These are phyloP conservation scores for Oasisia sp. DNA, from an alignment of 2,888 invertebrate genomes.

Conservation along the genomic window DNA sequence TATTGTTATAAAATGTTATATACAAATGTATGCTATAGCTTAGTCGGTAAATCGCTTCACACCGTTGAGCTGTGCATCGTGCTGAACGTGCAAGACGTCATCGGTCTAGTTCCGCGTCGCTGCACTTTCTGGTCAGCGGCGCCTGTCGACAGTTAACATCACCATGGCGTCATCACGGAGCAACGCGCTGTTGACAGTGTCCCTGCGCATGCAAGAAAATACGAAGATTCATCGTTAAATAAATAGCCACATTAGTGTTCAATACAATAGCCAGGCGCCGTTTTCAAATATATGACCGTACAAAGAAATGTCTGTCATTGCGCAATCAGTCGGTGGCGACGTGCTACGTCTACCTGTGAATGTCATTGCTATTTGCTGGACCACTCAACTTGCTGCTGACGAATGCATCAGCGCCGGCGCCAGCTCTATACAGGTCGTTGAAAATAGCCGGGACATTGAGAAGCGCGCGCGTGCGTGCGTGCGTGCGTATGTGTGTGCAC, in stretches of 20 bases:
- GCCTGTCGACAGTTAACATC: neutral
- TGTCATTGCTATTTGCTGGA: no score
- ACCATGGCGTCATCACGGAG: neutral
- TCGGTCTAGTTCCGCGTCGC: neutral
- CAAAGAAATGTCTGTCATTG: no score
- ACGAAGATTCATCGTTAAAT: neutral
- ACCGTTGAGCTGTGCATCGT: neutral
- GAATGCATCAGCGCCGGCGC: no score
- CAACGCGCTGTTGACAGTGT: neutral
- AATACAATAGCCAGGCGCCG: no score
- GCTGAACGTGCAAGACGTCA: neutral
- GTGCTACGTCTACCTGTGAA: no score
- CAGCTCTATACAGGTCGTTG: no score
- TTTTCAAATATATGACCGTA: no score
- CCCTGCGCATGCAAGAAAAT: neutral
- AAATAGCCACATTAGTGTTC: neutral
- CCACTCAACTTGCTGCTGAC: no score
- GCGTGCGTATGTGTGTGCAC: no score
- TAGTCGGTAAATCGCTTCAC: neutral
- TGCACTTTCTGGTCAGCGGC: neutral
- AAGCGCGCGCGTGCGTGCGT: no score
- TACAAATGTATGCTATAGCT: neutral
- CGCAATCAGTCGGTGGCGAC: no score
- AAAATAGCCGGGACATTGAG: no score
- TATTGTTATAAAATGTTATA: neutral